These are phyloP conservation scores for Nemotelus pantherinus DNA, from an alignment of 2,888 invertebrate species.

Conservation along the genomic window DNA sequence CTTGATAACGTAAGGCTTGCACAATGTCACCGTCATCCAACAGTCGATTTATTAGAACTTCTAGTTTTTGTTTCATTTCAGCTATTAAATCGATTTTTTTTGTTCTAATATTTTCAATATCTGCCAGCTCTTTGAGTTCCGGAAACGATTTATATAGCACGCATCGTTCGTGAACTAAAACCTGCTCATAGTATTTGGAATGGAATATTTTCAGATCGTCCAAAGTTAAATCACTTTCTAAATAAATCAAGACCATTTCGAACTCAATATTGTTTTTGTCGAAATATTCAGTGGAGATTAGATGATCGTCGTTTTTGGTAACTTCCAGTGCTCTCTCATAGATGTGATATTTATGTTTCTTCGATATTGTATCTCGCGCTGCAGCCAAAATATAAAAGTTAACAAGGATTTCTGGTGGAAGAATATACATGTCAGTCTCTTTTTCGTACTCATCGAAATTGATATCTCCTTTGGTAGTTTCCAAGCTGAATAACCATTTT, in stretches of 20 bases:
- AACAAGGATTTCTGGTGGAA: conserved; percentile 71
- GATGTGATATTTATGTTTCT: conserved; percentile 66
- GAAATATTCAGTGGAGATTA: conserved; percentile 63
- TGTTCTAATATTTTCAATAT: conserved; percentile 59
- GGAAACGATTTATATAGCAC: conserved; percentile 63
- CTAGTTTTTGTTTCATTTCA: conserved; percentile 59
- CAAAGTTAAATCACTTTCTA: conserved; percentile 55
- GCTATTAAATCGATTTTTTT: conserved; percentile 56
- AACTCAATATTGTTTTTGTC: conserved; percentile 64
- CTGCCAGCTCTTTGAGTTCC: conserved; percentile 63
- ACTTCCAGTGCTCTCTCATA: conserved; percentile 60
- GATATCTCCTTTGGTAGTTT: conserved; percentile 66
- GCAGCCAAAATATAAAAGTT: conserved; percentile 71
- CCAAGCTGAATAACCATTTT: conserved; percentile 66
- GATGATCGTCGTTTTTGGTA: conserved; percentile 60
- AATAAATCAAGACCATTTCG: conserved; percentile 62
- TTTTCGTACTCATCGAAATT: conserved; percentile 70
- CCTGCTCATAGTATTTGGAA: conserved; percentile 63
- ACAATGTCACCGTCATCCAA: conserved; percentile 69
- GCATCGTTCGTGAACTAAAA: conserved; percentile 61
- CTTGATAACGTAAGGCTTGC: conserved; percentile 68
- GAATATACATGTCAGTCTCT: conserved; percentile 70
- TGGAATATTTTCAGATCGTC: conserved; percentile 59
- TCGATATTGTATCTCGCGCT: conserved; percentile 65
- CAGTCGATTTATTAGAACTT: conserved; percentile 65